A percentile compares a stretch with the other conserved stretches of the same genome.
Conservation (phyloP, 2,888 invertebrate genomes). For the Oxycera nigricornis region DNA sequence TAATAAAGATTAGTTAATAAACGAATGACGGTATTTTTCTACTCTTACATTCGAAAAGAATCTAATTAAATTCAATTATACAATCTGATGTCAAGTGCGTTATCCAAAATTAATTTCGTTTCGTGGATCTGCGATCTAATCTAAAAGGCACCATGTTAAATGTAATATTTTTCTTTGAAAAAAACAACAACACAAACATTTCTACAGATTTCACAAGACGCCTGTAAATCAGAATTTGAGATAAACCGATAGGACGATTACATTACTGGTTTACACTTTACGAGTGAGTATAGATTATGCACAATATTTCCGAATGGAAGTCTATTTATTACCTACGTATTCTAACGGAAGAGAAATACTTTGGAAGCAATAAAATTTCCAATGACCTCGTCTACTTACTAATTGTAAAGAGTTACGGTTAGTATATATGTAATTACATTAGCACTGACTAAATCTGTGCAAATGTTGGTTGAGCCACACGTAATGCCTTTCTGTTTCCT, state of each 20-base stretch:
- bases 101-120: constrained; percentile 10
- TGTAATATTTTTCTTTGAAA: neutral
- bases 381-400: neutral
- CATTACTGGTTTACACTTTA: neutral
- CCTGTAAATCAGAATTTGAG: too few species aligned
- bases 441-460: neutral
- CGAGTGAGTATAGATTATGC: neutral
- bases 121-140: constrained; percentile 21
- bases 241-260: too few species aligned
- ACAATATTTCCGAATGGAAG: neutral
- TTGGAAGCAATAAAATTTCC: constrained; percentile 13
- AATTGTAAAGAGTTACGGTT: neutral
- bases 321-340: neutral
- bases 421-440: neutral
- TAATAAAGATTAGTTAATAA: constrained; percentile 7
- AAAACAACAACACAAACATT: too few species aligned
- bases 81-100: neutral
- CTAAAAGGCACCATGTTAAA: constrained; percentile 38
- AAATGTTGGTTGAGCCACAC: constrained; percentile 8
- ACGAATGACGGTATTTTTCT: neutral
- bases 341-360: neutral
- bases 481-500: constrained; percentile 6
- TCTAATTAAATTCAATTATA: constrained; percentile 18
- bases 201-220: too few species aligned
- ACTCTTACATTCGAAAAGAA: neutral